These are phyloP conservation scores for Lasioglossum vierecki DNA, from an alignment of 2,888 invertebrate species.

Conservation along the genomic window DNA sequence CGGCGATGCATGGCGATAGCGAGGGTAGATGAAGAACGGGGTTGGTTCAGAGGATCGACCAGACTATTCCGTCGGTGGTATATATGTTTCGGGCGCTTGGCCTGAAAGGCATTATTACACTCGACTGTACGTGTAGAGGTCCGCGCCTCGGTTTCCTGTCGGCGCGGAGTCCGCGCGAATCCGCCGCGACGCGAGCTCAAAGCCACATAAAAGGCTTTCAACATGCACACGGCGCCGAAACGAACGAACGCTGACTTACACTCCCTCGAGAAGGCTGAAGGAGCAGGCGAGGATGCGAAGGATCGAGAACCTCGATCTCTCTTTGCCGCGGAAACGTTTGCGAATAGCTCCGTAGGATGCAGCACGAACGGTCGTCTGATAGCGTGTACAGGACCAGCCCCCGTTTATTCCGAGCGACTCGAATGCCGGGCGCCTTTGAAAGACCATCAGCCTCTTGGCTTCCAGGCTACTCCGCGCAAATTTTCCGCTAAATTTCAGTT, in stretches of 20 bases:
- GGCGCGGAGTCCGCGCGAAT: conserved; percentile 5
- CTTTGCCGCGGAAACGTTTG: conserved; percentile 55
- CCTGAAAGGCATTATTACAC: conserved; percentile 5
- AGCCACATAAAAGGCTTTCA: conserved; percentile 61
- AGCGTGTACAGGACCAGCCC: conserved; percentile 25
- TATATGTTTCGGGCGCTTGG: neutral
- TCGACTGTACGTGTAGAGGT: conserved; percentile 1
- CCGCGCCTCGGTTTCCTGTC: neutral
- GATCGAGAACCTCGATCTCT: conserved; percentile 51
- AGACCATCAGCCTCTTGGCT: conserved; percentile 15
- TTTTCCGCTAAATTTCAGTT: conserved; percentile 33
- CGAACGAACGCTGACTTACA: conserved; percentile 27
- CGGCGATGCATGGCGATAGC: neutral
- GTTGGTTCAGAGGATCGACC: neutral
- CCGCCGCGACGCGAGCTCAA: conserved; percentile 40
- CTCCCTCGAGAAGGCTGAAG: neutral
- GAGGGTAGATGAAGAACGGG: neutral
- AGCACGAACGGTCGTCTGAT: neutral
- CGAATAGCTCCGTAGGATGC: conserved; percentile 29
- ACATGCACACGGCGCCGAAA: conserved; percentile 21
- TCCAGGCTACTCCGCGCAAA: conserved; percentile 18
- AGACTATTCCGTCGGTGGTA: neutral
- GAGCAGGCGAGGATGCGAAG: conserved; percentile 31
- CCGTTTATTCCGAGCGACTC: conserved; percentile 32
- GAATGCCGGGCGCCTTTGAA: conserved; percentile 27